Base-by-base conservation (phyloP, 1,140 invertebrate genomes). In the Elymnias hypermnestra region DNA sequence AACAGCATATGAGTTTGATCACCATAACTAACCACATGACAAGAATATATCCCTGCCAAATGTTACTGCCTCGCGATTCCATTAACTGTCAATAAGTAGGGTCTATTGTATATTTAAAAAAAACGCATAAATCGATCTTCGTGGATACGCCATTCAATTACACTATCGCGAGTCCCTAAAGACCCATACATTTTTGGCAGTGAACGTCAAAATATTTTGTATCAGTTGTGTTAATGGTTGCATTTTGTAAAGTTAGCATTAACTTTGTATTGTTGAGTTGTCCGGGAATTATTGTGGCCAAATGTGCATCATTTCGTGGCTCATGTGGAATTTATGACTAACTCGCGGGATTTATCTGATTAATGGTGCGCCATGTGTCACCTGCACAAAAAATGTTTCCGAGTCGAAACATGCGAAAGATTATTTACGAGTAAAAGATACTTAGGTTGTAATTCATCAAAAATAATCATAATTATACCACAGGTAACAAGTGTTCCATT, bases 121-220 rank as follows among this genome's bases (percentile, higher is more conserved):
- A 82, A 83, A 76, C 59, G 60, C 69, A 77, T 73, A 73, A 78
- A 81, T 76, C 75, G 73, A 83, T 83, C 76, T 77, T 73, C 61
- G 55, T 57, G 56, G 18, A 46, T 72, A 67, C 62, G 61, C 61
- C 50, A 66, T 71, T 70, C 59, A 70, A 62, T 66, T 66, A 61
- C 59, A 57, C 40, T 50, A 23, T 59, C 55, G 63, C 54, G 41
- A 39, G 46, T 83, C 79, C 77, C 79, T 49, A 71, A 72, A 72
- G 77, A 66, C 61, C 73, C 72, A 71, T 75, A 70, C 64, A 62
- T 75, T 73, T 83, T 72, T 67, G 59, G 63, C 52, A 51, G 58
- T 61, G 61, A 71, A 76, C 54, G 81, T 84, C 81, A 84, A 84
- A 84, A 84, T 84, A 84, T 84, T 83, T 77, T 68, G 68, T 73